phyloP scores from a whole-genome alignment of 2,888 invertebrate species.

The Archaeoteleia sp. region DNA sequence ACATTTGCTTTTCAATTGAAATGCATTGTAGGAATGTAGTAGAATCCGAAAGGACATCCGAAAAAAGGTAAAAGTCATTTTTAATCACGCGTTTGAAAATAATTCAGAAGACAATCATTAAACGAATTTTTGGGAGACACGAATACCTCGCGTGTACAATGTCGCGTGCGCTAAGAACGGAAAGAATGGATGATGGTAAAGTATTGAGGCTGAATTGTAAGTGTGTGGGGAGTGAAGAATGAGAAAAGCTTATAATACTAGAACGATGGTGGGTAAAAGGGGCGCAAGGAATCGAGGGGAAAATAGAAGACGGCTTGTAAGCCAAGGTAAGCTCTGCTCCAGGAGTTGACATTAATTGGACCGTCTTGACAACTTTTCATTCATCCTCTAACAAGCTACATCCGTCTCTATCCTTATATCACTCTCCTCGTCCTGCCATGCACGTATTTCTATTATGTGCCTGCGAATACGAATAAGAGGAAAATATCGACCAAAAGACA shows the following conservation, averaged over 20 bases:
- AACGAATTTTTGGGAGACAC: conserved; percentile 46
- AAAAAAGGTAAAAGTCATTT: too few relatives aligned
- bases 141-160: conserved; percentile 56
- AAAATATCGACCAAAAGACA: conserved; percentile 43
- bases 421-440: conserved; percentile 41
- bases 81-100: too few relatives aligned
- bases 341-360: conserved; percentile 75
- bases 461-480: conserved; percentile 30
- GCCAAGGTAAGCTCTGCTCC: conserved; percentile 69
- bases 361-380: conserved; percentile 74
- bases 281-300: conserved; percentile 48
- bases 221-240: conserved; percentile 44
- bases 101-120: conserved; percentile 46
- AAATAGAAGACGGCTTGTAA: conserved; percentile 62
- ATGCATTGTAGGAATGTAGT: too few relatives aligned
- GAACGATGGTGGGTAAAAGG: conserved; percentile 47
- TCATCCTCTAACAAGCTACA: conserved; percentile 74
- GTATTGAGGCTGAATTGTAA: conserved; percentile 26
- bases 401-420: conserved; percentile 69
- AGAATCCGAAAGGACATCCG: too few relatives aligned
- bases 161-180: conserved; percentile 48
- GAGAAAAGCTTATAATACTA: conserved; percentile 60
- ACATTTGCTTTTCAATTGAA: too few relatives aligned
- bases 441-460: conserved; percentile 46
- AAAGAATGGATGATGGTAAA: conserved; percentile 45